Base-by-base conservation (phyloP, 2,113 vertebrate genomes). In the Eublepharis macularius region DNA sequence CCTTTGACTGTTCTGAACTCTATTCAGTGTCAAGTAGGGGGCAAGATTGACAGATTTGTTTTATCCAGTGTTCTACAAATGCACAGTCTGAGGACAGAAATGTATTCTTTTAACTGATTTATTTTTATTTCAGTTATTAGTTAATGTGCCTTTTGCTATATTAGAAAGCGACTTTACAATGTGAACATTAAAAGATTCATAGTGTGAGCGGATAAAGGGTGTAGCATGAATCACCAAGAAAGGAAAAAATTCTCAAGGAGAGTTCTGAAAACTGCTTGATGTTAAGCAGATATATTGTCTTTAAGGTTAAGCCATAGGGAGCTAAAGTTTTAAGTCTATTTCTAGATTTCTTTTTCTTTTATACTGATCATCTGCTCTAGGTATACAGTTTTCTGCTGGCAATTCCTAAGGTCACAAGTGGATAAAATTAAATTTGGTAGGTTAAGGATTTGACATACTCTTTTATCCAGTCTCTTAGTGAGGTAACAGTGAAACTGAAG, bases 251-350 rank as follows among this genome's bases (percentile, higher is more conserved):
- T 84, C 91, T 92, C 94, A 93, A 94, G 91, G 85, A 93, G 88
- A 92, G 86, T 93, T 91, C 94, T 94, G 60, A 91, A 93, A 93
- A 68, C 85, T 92, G 54, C 89, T 94, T 93, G 92, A 93, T 93
- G 74, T 94, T 92, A 90, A 93, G 89, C 83, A 92, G 90, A 80
- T 91, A 86, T 49, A 86, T 88, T 41, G 3, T 76, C 85, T 90
- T 93, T 92, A 81, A 92, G 86, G 80, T 66, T 86, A 95, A 93
- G 84, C 90, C 80, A 76, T 39, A 88, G 86, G 88, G 81, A 94
- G 85, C n/a, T 81, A 87, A 90, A 80, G 69, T 89, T 93, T 92
- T 87, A 90, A 93, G 85, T 88, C 6, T 1, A 87, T 84, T 91
- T 93, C 83, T 84, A 92, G 90, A 92, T 91, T 91, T 41, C 91